Percentiles rank a stretch among this genome's conserved stretches.
Conservation (phyloP, 2,888 invertebrate genomes). For the Perizoma flavofasciatum region DNA sequence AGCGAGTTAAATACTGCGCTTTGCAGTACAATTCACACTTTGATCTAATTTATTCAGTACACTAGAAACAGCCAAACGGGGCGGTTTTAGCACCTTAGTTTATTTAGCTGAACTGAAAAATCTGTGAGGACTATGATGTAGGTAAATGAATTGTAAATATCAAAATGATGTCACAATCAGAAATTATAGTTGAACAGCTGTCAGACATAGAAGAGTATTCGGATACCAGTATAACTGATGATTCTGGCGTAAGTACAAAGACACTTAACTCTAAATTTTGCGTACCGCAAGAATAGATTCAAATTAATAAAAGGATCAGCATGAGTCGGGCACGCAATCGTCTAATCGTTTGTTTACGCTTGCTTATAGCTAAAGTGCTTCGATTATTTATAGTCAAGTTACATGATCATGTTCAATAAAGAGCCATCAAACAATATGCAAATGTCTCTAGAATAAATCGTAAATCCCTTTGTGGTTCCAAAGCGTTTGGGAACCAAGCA, state of each 20-base stretch:
- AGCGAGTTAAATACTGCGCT: conserved; percentile 39
- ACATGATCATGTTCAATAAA: conserved; percentile 78
- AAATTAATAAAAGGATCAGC: conserved; percentile 55
- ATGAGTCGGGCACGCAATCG: conserved; percentile 66
- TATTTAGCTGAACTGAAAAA: not conserved
- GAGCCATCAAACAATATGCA: conserved; percentile 73
- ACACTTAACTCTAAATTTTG: conserved; percentile 31
- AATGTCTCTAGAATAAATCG: conserved; percentile 69
- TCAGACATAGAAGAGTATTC: conserved; percentile 36
- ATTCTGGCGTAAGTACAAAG: conserved; percentile 61
- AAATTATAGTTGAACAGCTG: conserved; percentile 22
- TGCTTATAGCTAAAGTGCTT: conserved; percentile 68
- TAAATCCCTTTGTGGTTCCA: conserved; percentile 60
- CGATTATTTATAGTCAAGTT: conserved; percentile 73
- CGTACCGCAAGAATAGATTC: conserved; percentile 31
- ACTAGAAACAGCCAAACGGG: conserved; percentile 14
- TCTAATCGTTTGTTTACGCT: conserved; percentile 78
- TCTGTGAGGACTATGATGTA: not conserved
- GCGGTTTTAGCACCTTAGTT: conserved; percentile 9
- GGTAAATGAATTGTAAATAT: conserved; percentile 8
- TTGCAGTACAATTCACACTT: conserved; percentile 56
- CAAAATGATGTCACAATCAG: conserved; percentile 40
- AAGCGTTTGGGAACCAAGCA: conserved; percentile 62
- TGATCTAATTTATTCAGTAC: conserved; percentile 38
- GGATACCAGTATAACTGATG: conserved; percentile 51